phyloP scores from a whole-genome alignment of 2,797 vertebrate species.

The Halcyon leucocephala region DNA sequence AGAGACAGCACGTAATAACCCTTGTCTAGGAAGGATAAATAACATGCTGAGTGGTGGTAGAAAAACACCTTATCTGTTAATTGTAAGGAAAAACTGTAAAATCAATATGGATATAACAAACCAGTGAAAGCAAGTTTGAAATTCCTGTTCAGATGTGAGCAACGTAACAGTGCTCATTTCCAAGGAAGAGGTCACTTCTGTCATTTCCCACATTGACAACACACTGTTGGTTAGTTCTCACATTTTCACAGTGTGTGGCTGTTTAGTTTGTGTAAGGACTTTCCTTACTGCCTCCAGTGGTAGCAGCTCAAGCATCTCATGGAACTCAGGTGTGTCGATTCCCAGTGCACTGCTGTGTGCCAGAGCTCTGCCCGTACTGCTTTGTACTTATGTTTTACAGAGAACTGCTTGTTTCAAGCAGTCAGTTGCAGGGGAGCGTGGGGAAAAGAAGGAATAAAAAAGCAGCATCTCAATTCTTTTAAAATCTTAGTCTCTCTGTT shows the following conservation, averaged over 20 bases:
- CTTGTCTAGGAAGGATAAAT: conserved; percentile 55
- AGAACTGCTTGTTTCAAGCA: not conserved
- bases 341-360: not conserved
- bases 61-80: conserved; percentile 41
- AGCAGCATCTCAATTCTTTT: not conserved
- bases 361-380: not conserved
- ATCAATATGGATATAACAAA: not conserved
- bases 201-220: accelerated
- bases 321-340: not conserved
- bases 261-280: too few species aligned
- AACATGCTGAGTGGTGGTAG: not conserved
- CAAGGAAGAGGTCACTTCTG: not conserved
- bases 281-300: not conserved
- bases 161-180: accelerated
- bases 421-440: too few species aligned
- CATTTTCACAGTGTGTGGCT: not conserved
- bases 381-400: not conserved
- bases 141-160: not conserved
- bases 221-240: too few species aligned
- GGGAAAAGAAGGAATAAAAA: not conserved
- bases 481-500: not conserved
- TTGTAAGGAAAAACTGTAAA: conserved; percentile 25
- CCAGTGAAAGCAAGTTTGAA: not conserved
- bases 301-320: not conserved
- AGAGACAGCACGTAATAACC: conserved; percentile 33